Base-by-base conservation (phyloP, 2,888 invertebrate genomes). In the Leptopilina myrica region DNA sequence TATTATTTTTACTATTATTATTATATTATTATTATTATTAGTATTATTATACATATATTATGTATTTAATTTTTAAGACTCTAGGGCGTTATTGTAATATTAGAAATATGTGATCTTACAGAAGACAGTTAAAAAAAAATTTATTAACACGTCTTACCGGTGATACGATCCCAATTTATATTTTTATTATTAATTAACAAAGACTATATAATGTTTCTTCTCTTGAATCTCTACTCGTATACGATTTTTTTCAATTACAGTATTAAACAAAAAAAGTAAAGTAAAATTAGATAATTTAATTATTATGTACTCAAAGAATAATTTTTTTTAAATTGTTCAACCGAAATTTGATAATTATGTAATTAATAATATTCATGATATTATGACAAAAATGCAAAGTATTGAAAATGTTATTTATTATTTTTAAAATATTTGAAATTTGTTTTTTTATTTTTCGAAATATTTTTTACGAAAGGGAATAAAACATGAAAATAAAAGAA, bases 81-180 rank as follows among this genome's bases (percentile, higher is more conserved):
- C 56, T 77, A 79, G 67, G 66, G 77, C 59, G 64, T 79, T 79
- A 64, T 40, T 79, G 83, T 73, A 64, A 79, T 78, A 76, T 46
- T 62, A 62, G 20, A 20, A 62, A 64, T 82, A 77, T 65, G 77
- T 75, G 78, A 82, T 84, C 59, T 33, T 66, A 14, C 62, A 26
- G 20, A 64, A 64, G 26, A 64, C 26, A 64, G 49, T 49, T 49
- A 49, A 49, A 15, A 62, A 62, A 62, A 62, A 20, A 62, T 62
- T 20, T 62, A 62, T 62, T 62, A 20, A 62, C n/a, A 73, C 9
- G 33, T 56, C 33, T 73, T 73, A 73, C 73, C 56, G 73, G 56
- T 33, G 33, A 56, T 56, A 53, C 40, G 56, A 73, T 33, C 73
- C 73, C 73, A 73, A n/a, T 46, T 43, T 66, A 8, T 43, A 43